Evolutionary conservation across 64 coral and sea anemone genomes (phyloP), one percentile per base, ranked within the genome.

Genomic region (Montipora capricornis): DNA sequence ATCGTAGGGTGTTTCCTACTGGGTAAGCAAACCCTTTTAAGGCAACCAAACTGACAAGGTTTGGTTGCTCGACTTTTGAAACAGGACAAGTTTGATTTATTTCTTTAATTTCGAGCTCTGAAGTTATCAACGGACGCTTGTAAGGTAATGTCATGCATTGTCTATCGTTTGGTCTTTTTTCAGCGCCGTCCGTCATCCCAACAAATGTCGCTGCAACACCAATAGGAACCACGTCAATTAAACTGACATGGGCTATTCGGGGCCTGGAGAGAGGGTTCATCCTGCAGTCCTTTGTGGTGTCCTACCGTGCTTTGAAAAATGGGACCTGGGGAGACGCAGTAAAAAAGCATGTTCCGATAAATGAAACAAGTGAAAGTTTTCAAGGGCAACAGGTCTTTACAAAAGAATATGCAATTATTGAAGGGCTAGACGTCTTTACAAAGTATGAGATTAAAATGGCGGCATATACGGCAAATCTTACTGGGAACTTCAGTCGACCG

Each of bases 371-470:
- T 8, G 11, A 3, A 64, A 11, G 5, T 62, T 9, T 93, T 4
- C 1, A 44, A 3, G 22, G 37, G 11, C 82, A 87, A 8, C 4
- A 67, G 1, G 46, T 55, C 5, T 76, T 45, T 12, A 87, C 80
- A 7, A 44, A 16, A 37, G 37, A 37, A 37, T 37, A 37, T 37
- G 37, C 1, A 37, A 37, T 37, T 37, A 37, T 37, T 37, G 37
- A 37, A 37, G 22, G 37, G 11, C 82, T 93, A 8, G 9, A 66
- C 0, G 45, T 55, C 5, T 76, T 45, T 12, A 87, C 80, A 7
- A 44, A 16, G 20, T 92, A 92, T 49, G 91, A 92, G 22, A 87
- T 92, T 9, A 77, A 67, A 6, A 17, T 92, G 13, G 80, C 91
- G 6, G 91, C 80, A 16, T 16, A 20, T 8, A 92, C 91, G 58